Evolutionary conservation across 2,888 invertebrate species (phyloP).

Genomic region (Epirrhoe tristata): DNA sequence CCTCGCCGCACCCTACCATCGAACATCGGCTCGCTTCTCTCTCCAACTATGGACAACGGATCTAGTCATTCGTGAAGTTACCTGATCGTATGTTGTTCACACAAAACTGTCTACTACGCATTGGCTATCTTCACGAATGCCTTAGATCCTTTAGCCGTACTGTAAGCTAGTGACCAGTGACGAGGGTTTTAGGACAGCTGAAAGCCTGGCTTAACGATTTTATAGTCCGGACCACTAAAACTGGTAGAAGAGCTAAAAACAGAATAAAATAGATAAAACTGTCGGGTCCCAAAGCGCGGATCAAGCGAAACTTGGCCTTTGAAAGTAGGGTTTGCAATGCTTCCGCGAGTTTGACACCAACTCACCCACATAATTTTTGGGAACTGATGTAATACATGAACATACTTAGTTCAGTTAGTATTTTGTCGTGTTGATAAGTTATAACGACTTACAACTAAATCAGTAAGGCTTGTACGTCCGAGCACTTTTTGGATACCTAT

Average conservation of each 20-base stretch:
- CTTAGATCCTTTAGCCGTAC: no score
- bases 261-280: background rate
- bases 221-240: background rate
- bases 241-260: background rate
- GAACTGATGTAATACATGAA: no score
- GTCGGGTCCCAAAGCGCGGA: slow-evolving; percentile 5
- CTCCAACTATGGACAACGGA: no score
- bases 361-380: background rate
- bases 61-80: no score
- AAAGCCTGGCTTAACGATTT: background rate
- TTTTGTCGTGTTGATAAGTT: no score
- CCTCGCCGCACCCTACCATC: slow-evolving; percentile 36
- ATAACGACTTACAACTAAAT: no score
- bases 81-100: no score
- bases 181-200: background rate
- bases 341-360: background rate
- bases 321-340: background rate
- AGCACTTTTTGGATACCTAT: no score
- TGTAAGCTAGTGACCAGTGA: background rate
- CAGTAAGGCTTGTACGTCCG: no score
- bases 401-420: no score
- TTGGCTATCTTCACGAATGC: no score
- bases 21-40: slow-evolving; percentile 44
- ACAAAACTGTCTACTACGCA: no score
- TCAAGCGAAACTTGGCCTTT: slow-evolving; percentile 21